Percentiles rank a stretch among this genome's conserved stretches.
Conservation (phyloP, 1,140 invertebrate genomes). For the Gryon sp. region DNA sequence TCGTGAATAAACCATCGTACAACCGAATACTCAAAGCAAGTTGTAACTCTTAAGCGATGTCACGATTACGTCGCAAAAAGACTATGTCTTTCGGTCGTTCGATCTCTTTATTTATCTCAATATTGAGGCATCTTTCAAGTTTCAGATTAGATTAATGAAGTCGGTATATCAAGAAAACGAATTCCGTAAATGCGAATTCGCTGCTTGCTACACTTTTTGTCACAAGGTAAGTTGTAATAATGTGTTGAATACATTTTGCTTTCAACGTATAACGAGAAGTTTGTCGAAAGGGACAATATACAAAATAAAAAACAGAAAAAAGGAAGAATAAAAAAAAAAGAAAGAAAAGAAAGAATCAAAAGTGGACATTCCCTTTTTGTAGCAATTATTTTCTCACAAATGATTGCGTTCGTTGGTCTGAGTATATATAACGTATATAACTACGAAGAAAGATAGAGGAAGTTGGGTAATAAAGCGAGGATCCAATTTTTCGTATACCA, state of each 20-base stretch:
- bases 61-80: conserved; percentile 64
- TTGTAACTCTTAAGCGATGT: conserved; percentile 62
- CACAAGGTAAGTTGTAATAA: conserved; percentile 53
- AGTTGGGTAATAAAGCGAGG: too few species aligned
- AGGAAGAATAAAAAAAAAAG: too few species aligned
- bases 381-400: conserved; percentile 52
- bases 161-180: conserved; percentile 54
- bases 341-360: too few species aligned
- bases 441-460: background rate
- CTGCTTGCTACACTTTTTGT: conserved; percentile 36
- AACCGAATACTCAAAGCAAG: conserved; percentile 68
- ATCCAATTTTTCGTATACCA: conserved; percentile 13
- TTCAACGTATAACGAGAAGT: conserved; percentile 49
- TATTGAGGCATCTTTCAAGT: conserved; percentile 58
- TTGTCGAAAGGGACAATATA: background rate
- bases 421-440: background rate
- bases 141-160: conserved; percentile 63
- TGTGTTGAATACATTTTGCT: conserved; percentile 52
- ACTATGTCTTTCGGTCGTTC: conserved; percentile 24
- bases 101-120: conserved; percentile 65
- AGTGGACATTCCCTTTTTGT: conserved; percentile 21
- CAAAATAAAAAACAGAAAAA: too few species aligned
- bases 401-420: conserved; percentile 22
- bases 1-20: conserved; percentile 75
- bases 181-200: conserved; percentile 57